Base-by-base conservation (phyloP, 1,140 invertebrate genomes). In the Tenebrio molitor region DNA sequence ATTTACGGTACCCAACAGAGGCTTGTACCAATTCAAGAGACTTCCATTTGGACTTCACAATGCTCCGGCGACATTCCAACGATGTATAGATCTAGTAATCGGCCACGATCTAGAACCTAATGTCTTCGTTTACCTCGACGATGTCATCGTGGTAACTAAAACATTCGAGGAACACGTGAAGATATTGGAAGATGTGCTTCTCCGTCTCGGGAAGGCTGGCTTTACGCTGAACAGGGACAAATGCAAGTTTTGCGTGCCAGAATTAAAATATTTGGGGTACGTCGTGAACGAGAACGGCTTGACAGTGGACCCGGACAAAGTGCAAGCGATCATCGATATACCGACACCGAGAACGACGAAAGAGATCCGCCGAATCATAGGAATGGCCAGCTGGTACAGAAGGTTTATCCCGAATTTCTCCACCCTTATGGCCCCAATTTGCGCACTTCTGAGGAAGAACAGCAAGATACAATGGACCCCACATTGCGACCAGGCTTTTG, bases 1-100 rank as follows among this genome's bases (percentile, higher is more conserved):
- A 1, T 85, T 86, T 74, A 81, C 82, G 1, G 83, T 84, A 1
- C 81, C 81, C 14, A 80, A 81, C 36, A 77, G 79, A 53, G 81
- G 82, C 1, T 71, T 84, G 14, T 84, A 78, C 67, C 79, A 81
- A 41, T 87, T 84, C 70, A 77, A 66, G 15, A 77, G 81, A 1
- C 82, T 86, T 81, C 82, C 84, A 0, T 86, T 86, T 75, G 84
- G 84, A 0, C 75, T 86, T 0, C 73, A 67, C 15, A 84, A 85
- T 70, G 78, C 80, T 0, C 76, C 83, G 14, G 74, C 73, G 3
- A 76, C 76, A 12, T 78, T 72, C 71, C 66, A 73, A 14, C 42
- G 65, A 4, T 7, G 71, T 6, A 69, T 77, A 5, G 72, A 76
- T 39, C 6, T 6, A 3, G 58, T 76, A 4, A n/a, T 71, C n/a